These are phyloP conservation scores for Leptinotarsa peninsularis DNA, from an alignment of 2,888 invertebrate genomes.

Conservation along the genomic window DNA sequence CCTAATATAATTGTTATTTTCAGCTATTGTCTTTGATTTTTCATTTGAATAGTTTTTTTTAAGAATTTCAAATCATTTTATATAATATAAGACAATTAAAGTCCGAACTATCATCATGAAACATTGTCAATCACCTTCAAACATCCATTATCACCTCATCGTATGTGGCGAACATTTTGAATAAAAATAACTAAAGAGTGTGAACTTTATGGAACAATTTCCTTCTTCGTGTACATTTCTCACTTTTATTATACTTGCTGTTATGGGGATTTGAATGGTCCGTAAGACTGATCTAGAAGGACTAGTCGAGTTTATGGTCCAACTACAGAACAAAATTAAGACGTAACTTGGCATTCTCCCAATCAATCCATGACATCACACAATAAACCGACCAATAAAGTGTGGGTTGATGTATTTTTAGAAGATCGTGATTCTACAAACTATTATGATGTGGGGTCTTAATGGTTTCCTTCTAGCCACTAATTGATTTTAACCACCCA, in stretches of 20 bases:
- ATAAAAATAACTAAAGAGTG: no score
- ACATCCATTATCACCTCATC: no score
- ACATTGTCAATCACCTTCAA: no score
- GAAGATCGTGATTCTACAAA: slow-evolving; percentile 7
- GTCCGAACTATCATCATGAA: no score
- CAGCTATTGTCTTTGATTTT: no score
- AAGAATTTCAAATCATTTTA: no score
- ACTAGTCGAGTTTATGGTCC: slow-evolving; percentile 2
- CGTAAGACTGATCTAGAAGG: slow-evolving; percentile 2
- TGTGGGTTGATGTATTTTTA: slow-evolving; percentile 13
- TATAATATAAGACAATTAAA: no score
- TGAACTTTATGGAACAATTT: background rate
- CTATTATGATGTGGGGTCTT: slow-evolving; percentile 14
- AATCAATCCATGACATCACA: slow-evolving; percentile 11
- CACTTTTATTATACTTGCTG: background rate
- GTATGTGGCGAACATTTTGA: no score
- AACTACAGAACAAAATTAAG: slow-evolving; percentile 13
- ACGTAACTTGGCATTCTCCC: slow-evolving; percentile 10
- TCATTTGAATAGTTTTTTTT: no score
- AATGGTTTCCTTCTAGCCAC: slow-evolving; percentile 5
- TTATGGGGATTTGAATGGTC: background rate
- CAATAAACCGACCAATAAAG: slow-evolving; percentile 15
- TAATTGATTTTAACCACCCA: slow-evolving; percentile 2
- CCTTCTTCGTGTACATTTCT: background rate
- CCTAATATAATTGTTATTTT: no score